Evolutionary conservation across 2,888 invertebrate species (phyloP).

Genomic region (Stenolophus ochropezus): DNA sequence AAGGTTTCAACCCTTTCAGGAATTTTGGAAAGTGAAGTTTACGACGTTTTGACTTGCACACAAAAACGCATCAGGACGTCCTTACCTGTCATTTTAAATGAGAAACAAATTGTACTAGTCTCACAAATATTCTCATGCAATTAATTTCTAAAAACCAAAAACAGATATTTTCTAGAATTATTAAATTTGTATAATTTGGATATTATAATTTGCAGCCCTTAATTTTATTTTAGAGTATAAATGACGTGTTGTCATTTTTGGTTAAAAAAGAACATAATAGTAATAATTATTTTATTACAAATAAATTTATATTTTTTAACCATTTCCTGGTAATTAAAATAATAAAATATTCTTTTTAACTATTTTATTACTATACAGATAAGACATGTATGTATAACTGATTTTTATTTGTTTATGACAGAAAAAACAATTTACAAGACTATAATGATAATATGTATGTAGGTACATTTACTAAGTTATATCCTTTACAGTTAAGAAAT

Average conservation of each 20-base stretch:
- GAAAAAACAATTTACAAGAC: conserved; percentile 9
- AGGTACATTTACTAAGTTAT: too few relatives aligned
- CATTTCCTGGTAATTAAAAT: conserved; percentile 25
- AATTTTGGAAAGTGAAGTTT: conserved; percentile 29
- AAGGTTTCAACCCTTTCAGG: conserved; percentile 20
- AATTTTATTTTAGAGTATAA: too few relatives aligned
- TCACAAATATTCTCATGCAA: too few relatives aligned
- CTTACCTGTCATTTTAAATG: neutral
- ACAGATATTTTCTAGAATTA: too few relatives aligned
- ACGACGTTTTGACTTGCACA: neutral
- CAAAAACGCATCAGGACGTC: neutral
- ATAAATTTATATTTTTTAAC: conserved; percentile 26
- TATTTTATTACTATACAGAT: conserved; percentile 29
- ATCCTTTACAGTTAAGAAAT: neutral
- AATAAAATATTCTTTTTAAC: conserved; percentile 39
- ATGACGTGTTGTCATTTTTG: too few relatives aligned
- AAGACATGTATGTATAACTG: neutral
- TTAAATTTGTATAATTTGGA: too few relatives aligned
- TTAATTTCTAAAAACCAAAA: too few relatives aligned
- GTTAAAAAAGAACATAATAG: too few relatives aligned
- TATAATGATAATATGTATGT: conserved; percentile 18
- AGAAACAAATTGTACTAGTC: too few relatives aligned
- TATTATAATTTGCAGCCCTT: too few relatives aligned
- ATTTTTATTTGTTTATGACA: conserved; percentile 35
- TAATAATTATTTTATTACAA: conserved; percentile 14